Percentiles rank a stretch among this genome's conserved stretches.
phyloP scores from a whole-genome alignment of 1,140 invertebrate species.

The Holcopasites calliopsidis region DNA sequence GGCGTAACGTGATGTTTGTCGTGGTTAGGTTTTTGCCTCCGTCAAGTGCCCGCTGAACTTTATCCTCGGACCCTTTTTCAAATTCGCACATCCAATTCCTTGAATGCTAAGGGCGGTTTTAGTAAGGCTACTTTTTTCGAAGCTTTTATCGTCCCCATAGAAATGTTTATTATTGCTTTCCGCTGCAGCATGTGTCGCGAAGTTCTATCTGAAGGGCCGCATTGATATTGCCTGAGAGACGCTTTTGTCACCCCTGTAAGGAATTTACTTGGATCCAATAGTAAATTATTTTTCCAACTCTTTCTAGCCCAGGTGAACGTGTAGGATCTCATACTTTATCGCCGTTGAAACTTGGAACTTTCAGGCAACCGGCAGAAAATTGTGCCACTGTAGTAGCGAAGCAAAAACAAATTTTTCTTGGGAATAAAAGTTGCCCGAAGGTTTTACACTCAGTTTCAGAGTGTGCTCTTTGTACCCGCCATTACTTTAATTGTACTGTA shows the following conservation, averaged over 20 bases:
- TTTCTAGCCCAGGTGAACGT: too few species aligned
- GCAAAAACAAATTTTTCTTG: not conserved
- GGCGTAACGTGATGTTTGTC: conserved; percentile 37
- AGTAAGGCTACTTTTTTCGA: too few species aligned
- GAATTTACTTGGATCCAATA: not conserved
- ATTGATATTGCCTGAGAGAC: not conserved
- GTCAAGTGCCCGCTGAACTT: not conserved
- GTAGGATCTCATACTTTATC: not conserved
- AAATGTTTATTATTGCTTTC: not conserved
- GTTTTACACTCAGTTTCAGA: not conserved
- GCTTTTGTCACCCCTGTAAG: not conserved
- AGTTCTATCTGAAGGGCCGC: not conserved
- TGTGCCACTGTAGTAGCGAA: too few species aligned
- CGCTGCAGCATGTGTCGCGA: not conserved
- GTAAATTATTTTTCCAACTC: not conserved
- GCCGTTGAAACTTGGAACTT: not conserved
- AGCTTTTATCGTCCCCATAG: not conserved
- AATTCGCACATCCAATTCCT: not conserved
- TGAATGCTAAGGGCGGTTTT: too few species aligned
- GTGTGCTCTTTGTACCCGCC: not conserved
- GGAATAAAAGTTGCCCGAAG: not conserved
- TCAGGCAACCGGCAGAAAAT: too few species aligned
- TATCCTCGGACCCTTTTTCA: not conserved
- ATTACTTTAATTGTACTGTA: not conserved
- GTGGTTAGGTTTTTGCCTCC: conserved; percentile 7